phyloP scores from a whole-genome alignment of 64 coral and sea anemone species.

The Acropora yongei region DNA sequence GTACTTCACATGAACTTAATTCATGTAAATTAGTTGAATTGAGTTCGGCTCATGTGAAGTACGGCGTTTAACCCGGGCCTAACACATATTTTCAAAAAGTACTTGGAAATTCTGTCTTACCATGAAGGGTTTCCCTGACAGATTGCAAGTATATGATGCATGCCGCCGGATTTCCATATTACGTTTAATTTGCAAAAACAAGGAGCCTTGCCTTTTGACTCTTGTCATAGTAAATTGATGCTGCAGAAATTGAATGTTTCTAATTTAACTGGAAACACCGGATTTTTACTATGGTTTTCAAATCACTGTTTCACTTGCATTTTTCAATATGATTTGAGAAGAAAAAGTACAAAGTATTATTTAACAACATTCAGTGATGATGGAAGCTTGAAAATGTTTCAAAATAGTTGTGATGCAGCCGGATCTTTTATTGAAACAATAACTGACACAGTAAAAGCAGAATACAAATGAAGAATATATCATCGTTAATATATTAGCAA shows the following conservation, averaged over 20 bases:
- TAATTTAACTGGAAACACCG: too few species aligned
- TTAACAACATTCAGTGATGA: background rate
- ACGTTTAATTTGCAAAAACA: background rate
- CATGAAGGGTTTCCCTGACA: background rate
- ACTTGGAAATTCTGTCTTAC: background rate
- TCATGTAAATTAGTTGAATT: too few species aligned
- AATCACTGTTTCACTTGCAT: background rate
- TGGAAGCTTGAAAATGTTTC: background rate
- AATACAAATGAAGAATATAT: too few species aligned
- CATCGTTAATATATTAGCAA: too few species aligned
- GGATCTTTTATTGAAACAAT: background rate
- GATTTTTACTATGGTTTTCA: background rate
- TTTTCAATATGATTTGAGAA: background rate
- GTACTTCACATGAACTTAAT: too few species aligned
- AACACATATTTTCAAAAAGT: background rate
- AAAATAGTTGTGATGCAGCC: background rate
- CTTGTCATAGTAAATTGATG: background rate
- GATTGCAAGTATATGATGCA: background rate
- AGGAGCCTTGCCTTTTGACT: background rate
- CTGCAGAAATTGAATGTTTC: background rate
- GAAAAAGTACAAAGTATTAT: background rate
- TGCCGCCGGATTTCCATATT: background rate
- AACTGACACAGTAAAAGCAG: background rate
- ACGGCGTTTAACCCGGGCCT: too few species aligned
- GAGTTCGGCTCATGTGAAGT: too few species aligned